Evolutionary conservation across 2,888 invertebrate genomes (phyloP), one percentile per base, ranked within the genome.

Genomic region (Epicampocera succincta): DNA sequence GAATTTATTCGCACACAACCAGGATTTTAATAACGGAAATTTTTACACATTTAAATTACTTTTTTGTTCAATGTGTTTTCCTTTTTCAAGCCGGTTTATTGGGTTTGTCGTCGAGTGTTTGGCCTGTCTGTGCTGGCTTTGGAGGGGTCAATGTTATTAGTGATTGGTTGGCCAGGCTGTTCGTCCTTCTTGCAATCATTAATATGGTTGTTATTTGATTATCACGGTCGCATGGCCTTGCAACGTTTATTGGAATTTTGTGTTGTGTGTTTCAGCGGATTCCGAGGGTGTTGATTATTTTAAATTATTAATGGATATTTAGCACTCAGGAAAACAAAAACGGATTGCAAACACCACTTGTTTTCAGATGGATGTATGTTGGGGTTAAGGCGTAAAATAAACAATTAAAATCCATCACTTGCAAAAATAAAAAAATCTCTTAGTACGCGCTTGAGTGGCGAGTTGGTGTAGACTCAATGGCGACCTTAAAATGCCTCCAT

Each of bases 321-420:
- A 80, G 56, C 80, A 75, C 63, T n/a, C 54, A 48, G 21, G 17
- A 72, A 42, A 52, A 65, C 29, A 44, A 73, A 58, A 33, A 38
- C 15, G 12, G 2, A 42, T 19, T 29, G 29, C 52, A 72, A 61
- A 40, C 15, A 9, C 21, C 25, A 52, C 42, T 52, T 29, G 40
- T 42, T 21, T 58, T 17, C 44, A 15, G 11, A n/a, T 58, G 29
- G 13, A 17, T 65, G 38, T 46, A 42, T 15, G 12, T 29, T 17
- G 40, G 50, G 29, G 72, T 1, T 38, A 66, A 52, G 58, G 58
- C 65, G 65, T 72, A 58, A 66, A 72, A 78, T 44, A 72, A 65
- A 78, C 78, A 78, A 78, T 66, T 78, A 72, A 78, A 78, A 78
- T 78, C 72, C 72, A 72, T 78, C 78, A 78, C 48, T 78, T 72